A percentile compares a stretch with the other conserved stretches of the same genome.
These are phyloP conservation scores for Atethmia centrago DNA, from an alignment of 2,888 invertebrate genomes.

Conservation along the genomic window DNA sequence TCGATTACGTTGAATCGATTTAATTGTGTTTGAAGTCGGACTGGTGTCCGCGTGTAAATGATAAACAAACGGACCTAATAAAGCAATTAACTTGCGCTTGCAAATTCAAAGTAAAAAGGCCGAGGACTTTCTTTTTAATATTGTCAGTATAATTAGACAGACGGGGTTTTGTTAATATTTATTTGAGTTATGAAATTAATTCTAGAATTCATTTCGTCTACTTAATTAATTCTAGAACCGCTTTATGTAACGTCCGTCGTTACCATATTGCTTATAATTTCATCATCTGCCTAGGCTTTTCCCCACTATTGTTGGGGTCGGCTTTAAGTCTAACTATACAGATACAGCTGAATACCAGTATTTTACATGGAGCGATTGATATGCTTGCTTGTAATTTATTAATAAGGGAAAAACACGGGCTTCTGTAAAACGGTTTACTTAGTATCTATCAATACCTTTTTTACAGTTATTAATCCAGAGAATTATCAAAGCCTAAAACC, in stretches of 20 bases:
- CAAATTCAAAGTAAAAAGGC: constrained; percentile 35
- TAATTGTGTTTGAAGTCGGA: constrained; percentile 53
- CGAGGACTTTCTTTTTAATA: constrained; percentile 11
- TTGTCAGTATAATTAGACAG: constrained; percentile 3
- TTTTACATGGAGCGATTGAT: neutral
- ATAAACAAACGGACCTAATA: constrained; percentile 51
- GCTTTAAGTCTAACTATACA: too few relatives aligned
- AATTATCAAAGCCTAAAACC: neutral
- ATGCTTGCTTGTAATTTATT: neutral
- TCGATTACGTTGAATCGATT: constrained; percentile 63
- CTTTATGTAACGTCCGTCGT: neutral
- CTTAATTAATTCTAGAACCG: neutral
- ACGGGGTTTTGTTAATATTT: neutral
- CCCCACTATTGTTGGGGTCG: too few relatives aligned
- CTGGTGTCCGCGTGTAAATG: constrained; percentile 31
- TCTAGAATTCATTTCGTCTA: constrained; percentile 7
- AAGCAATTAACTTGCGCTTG: constrained; percentile 43
- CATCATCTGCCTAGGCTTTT: neutral
- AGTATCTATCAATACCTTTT: neutral
- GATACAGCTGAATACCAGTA: neutral
- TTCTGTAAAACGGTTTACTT: neutral
- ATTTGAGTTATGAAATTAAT: neutral
- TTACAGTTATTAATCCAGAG: neutral
- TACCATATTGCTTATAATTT: neutral
- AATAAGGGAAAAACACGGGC: neutral